phyloP scores from a whole-genome alignment of 2,797 vertebrate genomes.

The Syngnathus rostellatus region DNA sequence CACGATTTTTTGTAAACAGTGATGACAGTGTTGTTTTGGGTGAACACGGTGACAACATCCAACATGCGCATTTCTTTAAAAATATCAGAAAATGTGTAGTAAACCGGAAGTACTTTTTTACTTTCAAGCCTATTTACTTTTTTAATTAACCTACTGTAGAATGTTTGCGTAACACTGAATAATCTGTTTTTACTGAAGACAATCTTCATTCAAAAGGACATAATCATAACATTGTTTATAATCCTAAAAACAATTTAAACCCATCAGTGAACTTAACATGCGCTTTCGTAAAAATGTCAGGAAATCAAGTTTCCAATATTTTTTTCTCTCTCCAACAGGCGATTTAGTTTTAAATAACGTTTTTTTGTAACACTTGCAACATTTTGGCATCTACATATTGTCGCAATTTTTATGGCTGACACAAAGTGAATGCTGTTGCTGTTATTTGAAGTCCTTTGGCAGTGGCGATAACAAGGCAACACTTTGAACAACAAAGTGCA shows the following conservation, averaged over 20 bases:
- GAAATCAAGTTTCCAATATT: too few relatives aligned
- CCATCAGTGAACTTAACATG: neutral
- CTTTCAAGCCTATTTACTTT: neutral
- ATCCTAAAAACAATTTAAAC: neutral
- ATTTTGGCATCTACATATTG: neutral
- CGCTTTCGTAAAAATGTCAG: neutral
- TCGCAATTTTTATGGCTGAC: neutral
- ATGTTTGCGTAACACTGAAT: neutral
- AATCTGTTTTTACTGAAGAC: neutral
- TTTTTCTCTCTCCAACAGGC: neutral
- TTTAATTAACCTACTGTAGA: neutral
- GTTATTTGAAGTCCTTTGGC: constrained; percentile 43
- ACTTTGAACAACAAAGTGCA: constrained; percentile 43
- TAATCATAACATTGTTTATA: neutral
- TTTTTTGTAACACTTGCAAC: neutral
- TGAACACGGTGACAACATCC: too few relatives aligned
- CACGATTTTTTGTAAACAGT: neutral
- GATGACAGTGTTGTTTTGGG: too few relatives aligned
- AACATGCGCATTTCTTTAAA: too few relatives aligned
- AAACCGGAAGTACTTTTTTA: neutral
- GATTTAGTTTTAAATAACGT: neutral
- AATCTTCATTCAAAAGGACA: neutral
- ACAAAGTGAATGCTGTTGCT: neutral
- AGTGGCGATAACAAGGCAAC: constrained; percentile 60
- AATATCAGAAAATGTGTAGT: neutral